phyloP scores from a whole-genome alignment of 2,797 vertebrate genomes.

The Dendrocincla tyrannina region DNA sequence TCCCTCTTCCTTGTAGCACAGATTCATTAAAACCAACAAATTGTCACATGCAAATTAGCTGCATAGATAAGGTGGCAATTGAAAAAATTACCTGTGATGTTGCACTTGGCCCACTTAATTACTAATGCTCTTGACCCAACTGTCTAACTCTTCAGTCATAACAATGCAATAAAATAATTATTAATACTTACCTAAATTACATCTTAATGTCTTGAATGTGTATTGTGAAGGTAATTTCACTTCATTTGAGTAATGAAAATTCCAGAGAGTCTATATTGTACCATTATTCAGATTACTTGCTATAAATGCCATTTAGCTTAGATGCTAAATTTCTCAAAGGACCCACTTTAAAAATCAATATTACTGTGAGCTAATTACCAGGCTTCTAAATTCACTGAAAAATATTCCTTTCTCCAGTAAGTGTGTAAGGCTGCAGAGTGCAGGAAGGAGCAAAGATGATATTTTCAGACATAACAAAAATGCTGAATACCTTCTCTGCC shows the following conservation, averaged over 20 bases:
- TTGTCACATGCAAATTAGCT: constrained; percentile 40
- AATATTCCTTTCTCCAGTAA: neutral
- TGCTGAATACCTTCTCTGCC: neutral
- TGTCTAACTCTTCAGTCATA: constrained; percentile 43
- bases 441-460: neutral
- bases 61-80: constrained; percentile 28
- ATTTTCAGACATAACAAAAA: neutral
- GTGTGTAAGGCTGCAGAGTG: neutral
- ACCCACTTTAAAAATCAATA: constrained; percentile 46
- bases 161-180: constrained; percentile 55
- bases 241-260: constrained; percentile 46
- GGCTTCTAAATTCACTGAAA: neutral
- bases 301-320: constrained; percentile 31
- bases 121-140: constrained; percentile 7
- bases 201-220: constrained; percentile 48
- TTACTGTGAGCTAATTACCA: constrained; percentile 40
- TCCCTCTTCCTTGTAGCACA: neutral
- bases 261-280: constrained; percentile 23
- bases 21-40: constrained; percentile 43
- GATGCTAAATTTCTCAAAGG: constrained; percentile 58
- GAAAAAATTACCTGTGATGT: constrained; percentile 49
- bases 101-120: constrained; percentile 35
- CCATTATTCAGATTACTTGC: constrained; percentile 48
- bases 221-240: constrained; percentile 47
- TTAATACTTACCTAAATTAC: constrained; percentile 59